Evolutionary conservation across 92 coral and sea anemone species (phyloP), one percentile per base, ranked within the genome.

Genomic region (Metridium senile): DNA sequence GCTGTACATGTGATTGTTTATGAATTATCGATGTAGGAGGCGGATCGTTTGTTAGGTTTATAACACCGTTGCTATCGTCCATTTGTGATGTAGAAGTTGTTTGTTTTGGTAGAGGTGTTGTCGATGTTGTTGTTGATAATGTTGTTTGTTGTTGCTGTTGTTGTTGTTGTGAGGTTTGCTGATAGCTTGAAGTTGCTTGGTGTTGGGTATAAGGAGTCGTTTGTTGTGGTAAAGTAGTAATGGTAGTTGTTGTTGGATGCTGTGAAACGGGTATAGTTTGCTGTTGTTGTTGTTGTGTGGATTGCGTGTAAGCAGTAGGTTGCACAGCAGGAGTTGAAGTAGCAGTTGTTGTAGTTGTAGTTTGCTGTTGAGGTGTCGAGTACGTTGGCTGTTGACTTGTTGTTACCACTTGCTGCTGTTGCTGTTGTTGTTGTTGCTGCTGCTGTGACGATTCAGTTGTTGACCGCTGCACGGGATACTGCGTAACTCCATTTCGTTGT

Each of bases 71-170:
- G n/a, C 31, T 63, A 31, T 31, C 30, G 18, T 28, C 31, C 1
- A 6, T 43, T 33, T 29, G 67, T 0, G 77, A 2, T 59, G 29
- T 26, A 18, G 66, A 2, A 26, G 29, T 22, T 59, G 31, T 59
- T 59, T 59, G 66, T 22, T 26, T 16, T 18, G 66, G 33, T 54
- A 54, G 20, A 23, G 77, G 26, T 26, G 77, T 53, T 72, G 77
- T 69, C 16, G 69, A 27, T 63, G 69, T 59, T 28, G 65, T 59
- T 29, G 58, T 7, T 54, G 23, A 2, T 54, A 19, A 16, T 54
- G 33, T 7, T 2, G 66, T 26, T 21, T 59, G 66, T 18, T 33
- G 78, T 31, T 10, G 0, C 31, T 30, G 67, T 32, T 72, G 65
- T 45, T 57, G 77, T 57, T 59, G 75, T 25, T 26, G 75, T 45